Evolutionary conservation across 2,888 invertebrate genomes (phyloP), one percentile per base, ranked within the genome.

Genomic region (Alcis repandata): DNA sequence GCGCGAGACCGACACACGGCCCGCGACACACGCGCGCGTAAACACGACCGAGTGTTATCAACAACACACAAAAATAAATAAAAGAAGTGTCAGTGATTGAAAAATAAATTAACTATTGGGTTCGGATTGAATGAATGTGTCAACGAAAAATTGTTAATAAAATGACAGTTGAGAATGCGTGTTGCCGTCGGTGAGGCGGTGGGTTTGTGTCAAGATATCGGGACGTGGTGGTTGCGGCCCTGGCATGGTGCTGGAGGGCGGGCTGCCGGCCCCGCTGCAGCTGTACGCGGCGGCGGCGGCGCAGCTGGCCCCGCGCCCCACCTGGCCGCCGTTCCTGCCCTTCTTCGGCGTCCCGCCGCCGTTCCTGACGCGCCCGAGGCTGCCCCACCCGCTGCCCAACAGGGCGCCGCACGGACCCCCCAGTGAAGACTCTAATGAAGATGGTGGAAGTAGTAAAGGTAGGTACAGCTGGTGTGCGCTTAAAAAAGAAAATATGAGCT

Each of bases 251-350:
- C 89, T 95, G 84, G 96, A 95, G 84, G 94, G 90, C 87, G 95
- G 95, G 77, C 87, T 96, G 90, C 96, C 96, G 90, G 95, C 95
- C 85, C 95, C 95, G 81, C 89, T 96, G 87, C 95, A 96, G 83
- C 90, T 96, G 76, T 96, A 96, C 85, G 95, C 95, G 80, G 95
- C 95, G 84, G 95, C 95, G 79, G 95, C 95, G 80, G 95, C 95
- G 85, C 95, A 92, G 80, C 88, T 87, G 80, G 88, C 90, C 67
- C 91, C 94, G 68, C 84, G 94, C 63, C 95, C 95, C 67, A 90
- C 94, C 64, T 95, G 95, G 91, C 94, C 95, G 70, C 95, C 95
- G 45, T 94, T 94, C 88, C 89, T 95, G 75, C 92, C 92, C 41
- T 95, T 95, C 78, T 94, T 95, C 81, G 91, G 94, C 73, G 94